A percentile compares a stretch with the other conserved stretches of the same genome.
These are phyloP conservation scores for Phodopus roborovskii DNA, from an alignment of 2,113 vertebrate species.

Conservation along the genomic window DNA sequence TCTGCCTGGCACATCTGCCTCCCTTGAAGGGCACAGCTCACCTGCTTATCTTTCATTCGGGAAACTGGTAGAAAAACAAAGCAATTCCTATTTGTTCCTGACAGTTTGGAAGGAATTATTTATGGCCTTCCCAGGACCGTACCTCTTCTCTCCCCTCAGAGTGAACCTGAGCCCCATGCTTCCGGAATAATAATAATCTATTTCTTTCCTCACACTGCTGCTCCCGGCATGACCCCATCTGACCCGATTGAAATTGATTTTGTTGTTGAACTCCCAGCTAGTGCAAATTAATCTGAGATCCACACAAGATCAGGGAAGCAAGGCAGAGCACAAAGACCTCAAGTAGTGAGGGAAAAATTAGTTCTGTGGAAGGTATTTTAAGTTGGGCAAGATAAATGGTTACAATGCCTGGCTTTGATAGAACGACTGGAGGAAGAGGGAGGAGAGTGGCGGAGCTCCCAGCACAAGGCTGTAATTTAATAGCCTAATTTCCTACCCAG, in stretches of 20 bases:
- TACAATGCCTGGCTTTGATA: slow-evolving; percentile 94
- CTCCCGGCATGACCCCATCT: slow-evolving; percentile 89
- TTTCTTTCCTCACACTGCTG: slow-evolving; percentile 88
- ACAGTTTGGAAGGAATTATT: slow-evolving; percentile 80
- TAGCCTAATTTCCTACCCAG: slow-evolving; percentile 96
- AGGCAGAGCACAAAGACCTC: slow-evolving; percentile 87
- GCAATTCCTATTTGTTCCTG: slow-evolving; percentile 51
- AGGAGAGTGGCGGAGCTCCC: slow-evolving; percentile 87
- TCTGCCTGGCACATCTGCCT: neutral
- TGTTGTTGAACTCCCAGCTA: slow-evolving; percentile 91
- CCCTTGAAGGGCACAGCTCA: neutral
- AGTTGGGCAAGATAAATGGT: slow-evolving; percentile 93
- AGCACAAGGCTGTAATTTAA: slow-evolving; percentile 94
- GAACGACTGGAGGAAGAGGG: slow-evolving; percentile 91
- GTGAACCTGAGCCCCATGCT: slow-evolving; percentile 81
- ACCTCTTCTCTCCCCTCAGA: slow-evolving; percentile 45
- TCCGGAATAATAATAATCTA: slow-evolving; percentile 91
- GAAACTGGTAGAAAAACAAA: slow-evolving; percentile 50
- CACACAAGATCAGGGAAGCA: slow-evolving; percentile 88
- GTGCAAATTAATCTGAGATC: slow-evolving; percentile 93
- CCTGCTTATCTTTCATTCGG: neutral
- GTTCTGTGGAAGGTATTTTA: slow-evolving; percentile 90
- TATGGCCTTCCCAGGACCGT: slow-evolving; percentile 74
- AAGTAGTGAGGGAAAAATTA: slow-evolving; percentile 84
- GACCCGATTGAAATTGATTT: slow-evolving; percentile 97